phyloP scores from a whole-genome alignment of 2,113 vertebrate species.

The Nestor notabilis region DNA sequence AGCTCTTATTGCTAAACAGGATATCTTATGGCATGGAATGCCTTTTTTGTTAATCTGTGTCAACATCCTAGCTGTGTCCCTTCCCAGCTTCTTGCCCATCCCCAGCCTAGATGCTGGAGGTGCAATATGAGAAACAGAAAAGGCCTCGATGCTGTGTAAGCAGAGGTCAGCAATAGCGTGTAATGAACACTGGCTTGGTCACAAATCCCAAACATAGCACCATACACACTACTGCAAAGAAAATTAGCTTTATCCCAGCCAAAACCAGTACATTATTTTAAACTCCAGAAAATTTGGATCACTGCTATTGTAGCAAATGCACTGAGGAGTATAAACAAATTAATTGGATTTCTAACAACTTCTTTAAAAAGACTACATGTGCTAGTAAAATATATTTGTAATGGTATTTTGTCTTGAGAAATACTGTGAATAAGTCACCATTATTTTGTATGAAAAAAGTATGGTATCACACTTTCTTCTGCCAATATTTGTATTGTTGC shows the following conservation, averaged over 20 bases:
- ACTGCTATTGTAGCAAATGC: background rate
- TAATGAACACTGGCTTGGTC: background rate
- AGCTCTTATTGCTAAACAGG: background rate
- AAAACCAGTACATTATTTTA: background rate
- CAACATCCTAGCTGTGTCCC: background rate
- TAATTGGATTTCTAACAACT: background rate
- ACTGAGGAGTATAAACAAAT: background rate
- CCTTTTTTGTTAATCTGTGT: background rate
- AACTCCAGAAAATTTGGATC: background rate
- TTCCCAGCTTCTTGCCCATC: background rate
- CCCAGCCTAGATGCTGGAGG: background rate
- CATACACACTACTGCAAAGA: background rate
- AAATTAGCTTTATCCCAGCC: background rate
- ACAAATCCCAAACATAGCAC: background rate
- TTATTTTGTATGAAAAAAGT: background rate
- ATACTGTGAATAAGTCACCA: background rate
- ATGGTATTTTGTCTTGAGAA: background rate
- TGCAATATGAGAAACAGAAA: background rate
- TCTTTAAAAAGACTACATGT: background rate
- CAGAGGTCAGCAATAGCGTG: background rate
- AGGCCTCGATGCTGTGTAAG: background rate
- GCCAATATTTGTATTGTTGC: background rate
- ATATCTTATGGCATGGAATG: background rate
- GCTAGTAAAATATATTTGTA: background rate
- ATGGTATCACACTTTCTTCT: background rate